These are phyloP conservation scores for Anorthoa munda DNA, from an alignment of 2,888 invertebrate genomes.

Conservation along the genomic window DNA sequence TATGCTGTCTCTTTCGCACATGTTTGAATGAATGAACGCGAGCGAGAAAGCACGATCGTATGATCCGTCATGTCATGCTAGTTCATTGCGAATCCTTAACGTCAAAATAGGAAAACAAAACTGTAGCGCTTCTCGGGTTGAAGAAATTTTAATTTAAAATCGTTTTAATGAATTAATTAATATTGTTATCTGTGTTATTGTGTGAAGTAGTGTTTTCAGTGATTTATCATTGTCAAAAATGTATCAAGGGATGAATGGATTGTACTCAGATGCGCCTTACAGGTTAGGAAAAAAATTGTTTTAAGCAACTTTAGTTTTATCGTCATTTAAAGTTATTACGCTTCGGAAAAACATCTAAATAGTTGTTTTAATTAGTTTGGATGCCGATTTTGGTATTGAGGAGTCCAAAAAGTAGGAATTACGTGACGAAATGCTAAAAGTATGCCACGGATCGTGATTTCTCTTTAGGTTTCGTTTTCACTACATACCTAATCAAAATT, in stretches of 20 bases:
- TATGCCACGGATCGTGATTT: constrained; percentile 68
- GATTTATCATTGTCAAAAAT: constrained; percentile 73
- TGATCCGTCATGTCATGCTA: constrained; percentile 84
- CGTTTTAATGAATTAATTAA: constrained; percentile 59
- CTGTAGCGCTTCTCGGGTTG: constrained; percentile 66
- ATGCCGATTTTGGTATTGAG: constrained; percentile 32
- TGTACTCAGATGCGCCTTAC: constrained; percentile 85
- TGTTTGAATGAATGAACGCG: constrained; percentile 54
- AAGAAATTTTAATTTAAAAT: constrained; percentile 77
- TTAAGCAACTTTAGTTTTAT: constrained; percentile 42
- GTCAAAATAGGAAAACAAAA: constrained; percentile 84
- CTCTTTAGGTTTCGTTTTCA: constrained; percentile 65
- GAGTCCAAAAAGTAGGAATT: constrained; percentile 12
- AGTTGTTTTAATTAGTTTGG: constrained; percentile 3
- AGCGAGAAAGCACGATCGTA: constrained; percentile 83
- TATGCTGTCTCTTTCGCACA: constrained; percentile 71
- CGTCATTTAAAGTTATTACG: constrained; percentile 39
- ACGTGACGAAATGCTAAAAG: constrained; percentile 50
- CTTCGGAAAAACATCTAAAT: not conserved
- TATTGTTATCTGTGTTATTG: constrained; percentile 65
- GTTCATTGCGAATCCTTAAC: constrained; percentile 75
- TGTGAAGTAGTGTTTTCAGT: constrained; percentile 70
- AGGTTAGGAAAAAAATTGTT: constrained; percentile 81
- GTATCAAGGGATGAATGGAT: constrained; percentile 86
- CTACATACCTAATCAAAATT: constrained; percentile 54